Conservation (phyloP, 2,113 vertebrate genomes). For the Ictalurus furcatus region DNA sequence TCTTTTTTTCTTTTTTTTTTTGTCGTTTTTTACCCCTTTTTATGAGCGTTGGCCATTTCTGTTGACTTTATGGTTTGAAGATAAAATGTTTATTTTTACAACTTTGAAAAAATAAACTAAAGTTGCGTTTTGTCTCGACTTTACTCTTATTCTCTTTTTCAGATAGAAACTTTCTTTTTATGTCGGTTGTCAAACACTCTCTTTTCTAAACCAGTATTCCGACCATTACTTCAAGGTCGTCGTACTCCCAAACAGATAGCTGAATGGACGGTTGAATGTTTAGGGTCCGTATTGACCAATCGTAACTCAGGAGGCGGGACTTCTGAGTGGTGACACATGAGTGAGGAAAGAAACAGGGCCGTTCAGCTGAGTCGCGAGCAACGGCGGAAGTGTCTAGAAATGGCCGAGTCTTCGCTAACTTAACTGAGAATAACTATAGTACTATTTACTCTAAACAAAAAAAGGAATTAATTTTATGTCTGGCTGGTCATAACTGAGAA, state of each 20-base stretch:
- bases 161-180: not conserved
- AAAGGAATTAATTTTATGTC: not conserved
- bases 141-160: not conserved
- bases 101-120: not conserved
- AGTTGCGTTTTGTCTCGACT: not conserved
- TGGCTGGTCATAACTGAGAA: not conserved
- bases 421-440: not conserved
- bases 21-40: not conserved
- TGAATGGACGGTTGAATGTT: not conserved
- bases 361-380: not conserved
- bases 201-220: not conserved
- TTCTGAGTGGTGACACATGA: not conserved
- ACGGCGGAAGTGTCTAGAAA: not conserved
- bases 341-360: not conserved
- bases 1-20: not conserved
- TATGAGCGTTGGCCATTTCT: not conserved
- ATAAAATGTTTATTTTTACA: not conserved
- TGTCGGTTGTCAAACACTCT: no score
- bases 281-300: not conserved
- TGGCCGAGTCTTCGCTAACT: not conserved
- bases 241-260: not conserved
- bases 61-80: not conserved
- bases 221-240: not conserved
- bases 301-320: not conserved
- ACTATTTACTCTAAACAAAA: not conserved